phyloP scores from a whole-genome alignment of 2,113 vertebrate species.

The Microtus richardsoni region DNA sequence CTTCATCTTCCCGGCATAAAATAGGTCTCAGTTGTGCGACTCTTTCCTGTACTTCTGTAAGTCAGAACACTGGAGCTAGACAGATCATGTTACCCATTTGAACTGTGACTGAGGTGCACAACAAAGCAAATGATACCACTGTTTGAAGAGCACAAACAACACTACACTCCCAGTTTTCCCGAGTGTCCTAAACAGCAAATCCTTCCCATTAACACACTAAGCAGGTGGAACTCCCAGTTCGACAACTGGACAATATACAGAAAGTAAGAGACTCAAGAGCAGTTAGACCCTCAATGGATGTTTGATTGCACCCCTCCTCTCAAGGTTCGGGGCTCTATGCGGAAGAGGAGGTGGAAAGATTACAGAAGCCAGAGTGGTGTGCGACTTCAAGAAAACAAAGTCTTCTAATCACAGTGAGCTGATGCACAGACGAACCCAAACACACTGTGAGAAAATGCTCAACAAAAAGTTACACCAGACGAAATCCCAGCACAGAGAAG shows the following conservation, averaged over 20 bases:
- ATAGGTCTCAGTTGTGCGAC: neutral
- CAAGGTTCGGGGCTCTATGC: neutral
- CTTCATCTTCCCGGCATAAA: constrained; percentile 20
- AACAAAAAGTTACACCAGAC: neutral
- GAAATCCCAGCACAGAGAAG: neutral
- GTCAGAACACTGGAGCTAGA: neutral
- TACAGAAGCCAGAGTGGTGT: neutral
- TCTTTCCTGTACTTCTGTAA: neutral
- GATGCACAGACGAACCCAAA: neutral
- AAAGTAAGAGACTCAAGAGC: neutral
- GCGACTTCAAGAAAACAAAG: no score
- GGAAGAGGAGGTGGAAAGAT: neutral
- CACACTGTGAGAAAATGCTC: no score
- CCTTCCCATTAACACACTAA: neutral
- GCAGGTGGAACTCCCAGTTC: neutral
- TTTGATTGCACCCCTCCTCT: neutral
- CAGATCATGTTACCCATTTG: neutral
- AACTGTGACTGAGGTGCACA: neutral
- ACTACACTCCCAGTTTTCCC: neutral
- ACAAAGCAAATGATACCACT: neutral
- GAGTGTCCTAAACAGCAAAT: neutral
- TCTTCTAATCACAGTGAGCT: neutral
- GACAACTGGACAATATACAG: neutral
- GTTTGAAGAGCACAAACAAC: neutral
- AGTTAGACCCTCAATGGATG: neutral